phyloP scores from a whole-genome alignment of 2,113 vertebrate species.

The Erythrolamprus reginae region DNA sequence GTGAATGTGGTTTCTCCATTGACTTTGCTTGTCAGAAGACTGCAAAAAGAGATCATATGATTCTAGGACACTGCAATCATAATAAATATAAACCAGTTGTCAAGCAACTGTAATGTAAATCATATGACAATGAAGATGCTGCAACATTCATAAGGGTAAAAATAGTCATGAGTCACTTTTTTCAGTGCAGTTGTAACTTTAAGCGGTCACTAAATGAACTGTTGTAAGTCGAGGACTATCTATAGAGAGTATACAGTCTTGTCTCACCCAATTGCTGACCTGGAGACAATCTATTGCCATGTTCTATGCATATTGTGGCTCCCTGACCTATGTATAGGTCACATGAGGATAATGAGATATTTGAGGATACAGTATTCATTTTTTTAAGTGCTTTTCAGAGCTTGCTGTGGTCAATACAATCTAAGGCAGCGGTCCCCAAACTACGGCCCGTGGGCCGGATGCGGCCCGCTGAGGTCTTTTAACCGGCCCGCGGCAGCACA shows the following conservation, averaged over 20 bases:
- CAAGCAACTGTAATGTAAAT: neutral
- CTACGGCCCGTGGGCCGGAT: too few species aligned
- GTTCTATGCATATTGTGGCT: neutral
- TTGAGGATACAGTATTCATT: neutral
- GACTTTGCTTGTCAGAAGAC: neutral
- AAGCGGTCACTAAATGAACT: neutral
- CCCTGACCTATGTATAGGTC: neutral
- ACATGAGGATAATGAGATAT: neutral
- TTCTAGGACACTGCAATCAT: neutral
- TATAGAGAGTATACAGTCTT: neutral
- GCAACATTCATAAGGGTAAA: neutral
- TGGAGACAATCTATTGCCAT: neutral
- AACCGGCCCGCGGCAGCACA: too few species aligned
- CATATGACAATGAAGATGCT: neutral
- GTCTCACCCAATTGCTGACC: neutral
- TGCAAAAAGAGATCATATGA: neutral
- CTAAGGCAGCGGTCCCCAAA: too few species aligned
- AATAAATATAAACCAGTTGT: neutral
- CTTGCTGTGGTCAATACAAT: neutral
- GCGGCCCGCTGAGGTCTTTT: too few species aligned
- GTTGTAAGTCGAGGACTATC: neutral
- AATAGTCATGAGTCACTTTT: neutral
- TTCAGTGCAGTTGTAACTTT: neutral
- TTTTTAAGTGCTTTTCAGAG: neutral
- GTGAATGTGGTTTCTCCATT: neutral